Percentiles rank a stretch among this genome's conserved stretches.
Conservation (phyloP, 2,888 invertebrate genomes). For the Macaria liturata region DNA sequence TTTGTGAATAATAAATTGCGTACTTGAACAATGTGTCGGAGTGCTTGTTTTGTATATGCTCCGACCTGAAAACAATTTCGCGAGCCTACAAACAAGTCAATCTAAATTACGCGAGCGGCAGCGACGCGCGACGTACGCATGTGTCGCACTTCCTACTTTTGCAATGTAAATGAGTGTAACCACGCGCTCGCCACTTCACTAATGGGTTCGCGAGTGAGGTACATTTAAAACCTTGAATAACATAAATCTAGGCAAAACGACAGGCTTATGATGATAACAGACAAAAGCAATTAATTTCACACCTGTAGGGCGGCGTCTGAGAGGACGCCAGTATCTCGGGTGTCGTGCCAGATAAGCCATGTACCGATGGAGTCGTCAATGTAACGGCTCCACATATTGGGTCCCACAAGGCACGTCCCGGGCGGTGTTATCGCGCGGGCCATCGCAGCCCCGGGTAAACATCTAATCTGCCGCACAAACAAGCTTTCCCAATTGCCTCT, state of each 20-base stretch:
- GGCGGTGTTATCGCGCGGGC: conserved; percentile 68
- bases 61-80: conserved; percentile 58
- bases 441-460: conserved; percentile 71
- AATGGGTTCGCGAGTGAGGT: not conserved
- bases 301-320: conserved; percentile 21
- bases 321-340: conserved; percentile 45
- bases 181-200: conserved; percentile 5
- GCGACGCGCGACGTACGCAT: conserved; percentile 16
- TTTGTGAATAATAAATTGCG: conserved; percentile 80
- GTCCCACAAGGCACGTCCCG: conserved; percentile 63
- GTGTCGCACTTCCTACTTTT: conserved; percentile 22
- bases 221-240: not conserved
- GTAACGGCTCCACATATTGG: conserved; percentile 64
- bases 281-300: conserved; percentile 26
- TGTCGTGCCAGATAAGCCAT: conserved; percentile 61
- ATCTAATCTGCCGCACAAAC: conserved; percentile 74
- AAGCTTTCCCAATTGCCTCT: conserved; percentile 70
- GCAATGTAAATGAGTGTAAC: conserved; percentile 20
- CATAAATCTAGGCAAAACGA: conserved; percentile 5
- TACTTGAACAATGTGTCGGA: conserved; percentile 64
- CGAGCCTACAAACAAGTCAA: conserved; percentile 64
- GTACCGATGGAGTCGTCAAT: conserved; percentile 65
- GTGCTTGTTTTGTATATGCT: conserved; percentile 59
- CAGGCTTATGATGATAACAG: conserved; percentile 4
- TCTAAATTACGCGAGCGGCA: conserved; percentile 61